A percentile compares a stretch with the other conserved stretches of the same genome.
Conservation (phyloP, 2,113 vertebrate species). For the Grantiella picta region DNA sequence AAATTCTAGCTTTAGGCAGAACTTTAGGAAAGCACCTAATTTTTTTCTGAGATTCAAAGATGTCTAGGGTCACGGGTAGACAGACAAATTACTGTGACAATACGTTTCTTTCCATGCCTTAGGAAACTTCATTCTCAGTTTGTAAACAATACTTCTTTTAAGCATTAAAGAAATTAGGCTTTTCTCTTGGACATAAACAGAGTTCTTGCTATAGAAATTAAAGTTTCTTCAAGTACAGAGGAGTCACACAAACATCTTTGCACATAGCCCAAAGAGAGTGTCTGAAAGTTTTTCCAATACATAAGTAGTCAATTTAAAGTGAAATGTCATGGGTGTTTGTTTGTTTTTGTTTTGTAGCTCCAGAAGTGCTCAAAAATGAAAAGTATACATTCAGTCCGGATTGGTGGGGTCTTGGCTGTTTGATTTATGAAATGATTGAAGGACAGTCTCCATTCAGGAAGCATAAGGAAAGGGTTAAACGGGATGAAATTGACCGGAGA, state of each 20-base stretch:
- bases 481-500: conserved; percentile 86
- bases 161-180: neutral
- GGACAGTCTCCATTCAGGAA: conserved; percentile 90
- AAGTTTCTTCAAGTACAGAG: neutral
- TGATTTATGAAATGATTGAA: conserved; percentile 93
- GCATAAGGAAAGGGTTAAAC: conserved; percentile 84
- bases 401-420: conserved; percentile 94
- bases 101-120: neutral
- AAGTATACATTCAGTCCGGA: conserved; percentile 87
- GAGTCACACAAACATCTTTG: neutral
- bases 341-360: conserved; percentile 73
- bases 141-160: neutral
- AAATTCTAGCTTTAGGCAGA: neutral
- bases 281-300: neutral
- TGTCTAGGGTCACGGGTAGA: neutral
- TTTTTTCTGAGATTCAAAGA: neutral
- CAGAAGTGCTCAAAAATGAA: conserved; percentile 89
- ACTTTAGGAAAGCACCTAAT: neutral
- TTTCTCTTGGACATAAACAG: neutral
- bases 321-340: neutral
- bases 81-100: neutral
- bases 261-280: neutral
- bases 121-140: neutral
- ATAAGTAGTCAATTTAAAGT: neutral
- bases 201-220: neutral